phyloP scores from a whole-genome alignment of 2,888 invertebrate genomes.

The Lepetodrilus schrolli region DNA sequence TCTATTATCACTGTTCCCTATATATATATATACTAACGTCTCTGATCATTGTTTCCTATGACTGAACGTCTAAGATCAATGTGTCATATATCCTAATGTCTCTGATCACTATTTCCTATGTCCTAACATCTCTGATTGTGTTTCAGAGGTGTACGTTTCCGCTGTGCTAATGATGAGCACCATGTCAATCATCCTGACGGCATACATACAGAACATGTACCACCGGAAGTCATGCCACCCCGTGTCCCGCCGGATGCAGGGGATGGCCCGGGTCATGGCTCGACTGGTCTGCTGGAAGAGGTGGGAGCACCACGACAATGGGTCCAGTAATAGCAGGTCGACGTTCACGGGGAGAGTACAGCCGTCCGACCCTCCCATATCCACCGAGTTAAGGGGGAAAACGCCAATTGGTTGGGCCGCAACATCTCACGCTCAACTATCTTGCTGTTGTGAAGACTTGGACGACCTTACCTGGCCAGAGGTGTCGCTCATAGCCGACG shows the following conservation, averaged over 20 bases:
- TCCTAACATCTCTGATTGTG: background rate
- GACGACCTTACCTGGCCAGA: background rate
- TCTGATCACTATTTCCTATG: background rate
- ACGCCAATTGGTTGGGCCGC: background rate
- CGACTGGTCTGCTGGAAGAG: background rate
- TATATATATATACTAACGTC: background rate
- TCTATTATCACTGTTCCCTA: no score
- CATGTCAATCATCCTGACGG: background rate
- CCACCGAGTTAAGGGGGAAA: background rate
- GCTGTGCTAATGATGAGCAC: background rate
- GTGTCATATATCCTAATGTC: background rate
- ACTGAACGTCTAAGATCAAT: background rate
- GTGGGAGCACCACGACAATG: background rate
- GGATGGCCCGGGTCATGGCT: background rate
- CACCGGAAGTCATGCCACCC: background rate
- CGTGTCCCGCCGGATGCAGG: background rate
- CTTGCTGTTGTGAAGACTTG: background rate
- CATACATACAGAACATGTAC: background rate
- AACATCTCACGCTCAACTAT: no score
- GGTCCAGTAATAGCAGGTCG: background rate
- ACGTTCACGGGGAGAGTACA: no score
- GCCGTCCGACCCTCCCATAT: background rate
- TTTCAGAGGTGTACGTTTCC: constrained; percentile 8
- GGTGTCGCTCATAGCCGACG: background rate
- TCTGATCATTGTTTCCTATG: background rate